phyloP scores from a whole-genome alignment of 2,113 vertebrate species.

The Lepus americanus region DNA sequence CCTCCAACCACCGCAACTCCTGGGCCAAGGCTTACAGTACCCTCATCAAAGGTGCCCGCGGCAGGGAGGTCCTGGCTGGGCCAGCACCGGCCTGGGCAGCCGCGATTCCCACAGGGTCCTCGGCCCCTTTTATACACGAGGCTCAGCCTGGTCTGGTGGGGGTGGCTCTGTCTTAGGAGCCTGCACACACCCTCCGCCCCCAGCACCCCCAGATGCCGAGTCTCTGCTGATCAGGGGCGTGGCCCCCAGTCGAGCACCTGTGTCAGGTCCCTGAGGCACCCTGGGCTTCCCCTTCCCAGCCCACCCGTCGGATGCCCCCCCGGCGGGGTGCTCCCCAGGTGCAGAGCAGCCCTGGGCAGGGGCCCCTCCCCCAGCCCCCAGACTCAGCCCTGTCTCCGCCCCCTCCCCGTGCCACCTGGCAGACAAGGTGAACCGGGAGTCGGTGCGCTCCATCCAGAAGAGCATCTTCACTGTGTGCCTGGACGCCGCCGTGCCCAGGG shows the following conservation, averaged over 20 bases:
- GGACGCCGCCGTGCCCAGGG: conserved; percentile 92
- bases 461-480: conserved; percentile 97
- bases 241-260: background rate
- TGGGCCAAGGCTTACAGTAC: conserved; percentile 98
- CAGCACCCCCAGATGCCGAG: background rate
- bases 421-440: conserved; percentile 99
- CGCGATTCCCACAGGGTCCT: background rate
- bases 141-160: background rate
- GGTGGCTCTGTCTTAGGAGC: background rate
- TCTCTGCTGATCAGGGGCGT: background rate
- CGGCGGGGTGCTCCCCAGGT: background rate
- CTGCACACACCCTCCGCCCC: background rate
- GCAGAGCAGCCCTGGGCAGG: no score
- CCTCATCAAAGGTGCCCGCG: conserved; percentile 93
- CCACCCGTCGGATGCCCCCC: background rate
- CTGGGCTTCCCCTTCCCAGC: background rate
- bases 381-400: accelerated
- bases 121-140: background rate
- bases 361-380: background rate
- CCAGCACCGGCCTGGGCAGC: background rate
- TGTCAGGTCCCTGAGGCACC: accelerated
- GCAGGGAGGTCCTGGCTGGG: background rate
- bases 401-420: accelerated
- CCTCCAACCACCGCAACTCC: conserved; percentile 97
- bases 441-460: conserved; percentile 94